Conservation (phyloP, 2,113 vertebrate genomes). For the Spea multiplicata region DNA sequence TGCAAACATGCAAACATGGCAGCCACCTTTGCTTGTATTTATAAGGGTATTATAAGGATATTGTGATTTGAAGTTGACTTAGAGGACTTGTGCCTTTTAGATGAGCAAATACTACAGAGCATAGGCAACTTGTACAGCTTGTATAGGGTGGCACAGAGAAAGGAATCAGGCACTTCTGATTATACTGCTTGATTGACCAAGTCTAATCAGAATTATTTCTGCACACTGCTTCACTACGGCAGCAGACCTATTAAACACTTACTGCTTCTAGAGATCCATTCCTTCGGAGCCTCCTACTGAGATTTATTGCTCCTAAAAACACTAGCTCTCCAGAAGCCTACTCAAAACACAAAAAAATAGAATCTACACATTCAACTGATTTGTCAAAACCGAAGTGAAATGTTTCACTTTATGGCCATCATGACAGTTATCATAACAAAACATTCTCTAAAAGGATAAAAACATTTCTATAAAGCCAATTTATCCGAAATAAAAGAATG, state of each 20-base stretch:
- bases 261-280: conserved; percentile 61
- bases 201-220: conserved; percentile 87
- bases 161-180: conserved; percentile 43
- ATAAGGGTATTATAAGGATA: too few species aligned
- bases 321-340: conserved; percentile 63
- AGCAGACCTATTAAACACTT: conserved; percentile 62
- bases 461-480: background rate
- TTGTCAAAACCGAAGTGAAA: conserved; percentile 60
- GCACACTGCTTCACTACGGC: conserved; percentile 80
- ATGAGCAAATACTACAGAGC: background rate
- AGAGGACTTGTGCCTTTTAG: background rate
- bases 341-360: conserved; percentile 63
- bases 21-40: too few species aligned
- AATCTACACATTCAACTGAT: conserved; percentile 64
- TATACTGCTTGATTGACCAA: conserved; percentile 72
- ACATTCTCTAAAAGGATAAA: conserved; percentile 11
- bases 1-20: too few species aligned
- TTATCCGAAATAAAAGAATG: background rate
- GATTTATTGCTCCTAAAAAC: conserved; percentile 58
- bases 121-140: background rate
- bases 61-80: too few species aligned
- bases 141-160: conserved; percentile 9
- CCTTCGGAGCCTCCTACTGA: conserved; percentile 70
- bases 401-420: conserved; percentile 53
- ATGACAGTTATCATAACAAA: conserved; percentile 43